These are phyloP conservation scores for Neostethus bicornis DNA, from an alignment of 2,797 vertebrate genomes.

Conservation along the genomic window DNA sequence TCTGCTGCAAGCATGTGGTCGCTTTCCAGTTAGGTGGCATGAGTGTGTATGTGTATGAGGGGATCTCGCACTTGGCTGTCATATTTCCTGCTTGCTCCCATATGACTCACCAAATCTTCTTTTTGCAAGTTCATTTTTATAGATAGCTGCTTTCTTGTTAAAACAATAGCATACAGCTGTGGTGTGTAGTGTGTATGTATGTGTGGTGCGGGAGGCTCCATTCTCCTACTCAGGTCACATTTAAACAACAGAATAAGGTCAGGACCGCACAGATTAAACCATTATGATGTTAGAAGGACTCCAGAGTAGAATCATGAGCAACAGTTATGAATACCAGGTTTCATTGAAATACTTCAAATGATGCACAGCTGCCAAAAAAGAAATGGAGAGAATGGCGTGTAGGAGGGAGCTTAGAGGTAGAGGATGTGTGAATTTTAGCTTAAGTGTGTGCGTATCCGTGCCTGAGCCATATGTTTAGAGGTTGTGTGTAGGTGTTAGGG, in stretches of 20 bases:
- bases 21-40: constrained; percentile 58
- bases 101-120: constrained; percentile 51
- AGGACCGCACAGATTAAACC: constrained; percentile 67
- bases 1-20: constrained; percentile 26
- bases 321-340: constrained; percentile 77
- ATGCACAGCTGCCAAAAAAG: constrained; percentile 70
- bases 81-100: constrained; percentile 56
- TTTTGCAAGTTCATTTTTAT: constrained; percentile 14
- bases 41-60: constrained; percentile 30
- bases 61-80: constrained; percentile 56
- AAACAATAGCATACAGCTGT: constrained; percentile 70
- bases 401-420: constrained; percentile 40
- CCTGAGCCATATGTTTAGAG: constrained; percentile 55
- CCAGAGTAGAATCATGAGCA: constrained; percentile 71
- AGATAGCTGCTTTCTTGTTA: constrained; percentile 46
- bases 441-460: constrained; percentile 13
- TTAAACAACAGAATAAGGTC: constrained; percentile 73
- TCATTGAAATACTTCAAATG: constrained; percentile 68
- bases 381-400: constrained; percentile 41
- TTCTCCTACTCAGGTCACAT: constrained; percentile 77
- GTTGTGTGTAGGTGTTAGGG: constrained; percentile 73
- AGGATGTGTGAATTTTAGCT: constrained; percentile 41
- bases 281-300: constrained; percentile 71
- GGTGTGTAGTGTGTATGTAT: constrained; percentile 19
- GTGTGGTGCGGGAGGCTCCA: constrained; percentile 43